phyloP scores from a whole-genome alignment of 2,888 invertebrate genomes.

The Netelia virgata region DNA sequence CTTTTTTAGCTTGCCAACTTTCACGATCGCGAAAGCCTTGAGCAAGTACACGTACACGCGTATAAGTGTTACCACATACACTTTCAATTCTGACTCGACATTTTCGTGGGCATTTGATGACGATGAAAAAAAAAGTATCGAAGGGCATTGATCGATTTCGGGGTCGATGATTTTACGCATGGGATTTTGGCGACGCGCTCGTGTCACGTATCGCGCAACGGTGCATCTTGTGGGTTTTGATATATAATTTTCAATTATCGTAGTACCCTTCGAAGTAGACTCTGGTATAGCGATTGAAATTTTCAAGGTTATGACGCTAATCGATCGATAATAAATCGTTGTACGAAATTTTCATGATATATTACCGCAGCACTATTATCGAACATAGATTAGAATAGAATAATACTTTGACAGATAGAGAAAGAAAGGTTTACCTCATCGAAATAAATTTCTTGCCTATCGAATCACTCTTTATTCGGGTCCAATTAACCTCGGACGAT shows the following conservation, averaged over 20 bases:
- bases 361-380: slow-evolving; percentile 22
- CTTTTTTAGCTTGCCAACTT: no score
- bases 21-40: no score
- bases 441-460: not conserved
- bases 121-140: not conserved
- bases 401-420: not conserved
- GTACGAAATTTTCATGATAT: slow-evolving; percentile 42
- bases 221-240: not conserved
- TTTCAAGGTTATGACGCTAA: slow-evolving; percentile 48
- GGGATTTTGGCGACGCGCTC: not conserved
- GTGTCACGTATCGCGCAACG: not conserved
- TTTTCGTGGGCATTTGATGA: not conserved
- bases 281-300: slow-evolving; percentile 22
- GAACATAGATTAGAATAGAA: slow-evolving; percentile 8
- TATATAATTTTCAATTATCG: not conserved
- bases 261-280: slow-evolving; percentile 26
- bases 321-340: slow-evolving; percentile 30
- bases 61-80: not conserved
- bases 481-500: not conserved
- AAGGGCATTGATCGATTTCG: slow-evolving; percentile 34
- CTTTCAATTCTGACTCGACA: not conserved
- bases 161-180: not conserved
- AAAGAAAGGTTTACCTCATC: not conserved
- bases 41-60: no score
- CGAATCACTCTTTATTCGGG: not conserved